Conservation (phyloP, 2,113 vertebrate species). For the Menidia beryllina region DNA sequence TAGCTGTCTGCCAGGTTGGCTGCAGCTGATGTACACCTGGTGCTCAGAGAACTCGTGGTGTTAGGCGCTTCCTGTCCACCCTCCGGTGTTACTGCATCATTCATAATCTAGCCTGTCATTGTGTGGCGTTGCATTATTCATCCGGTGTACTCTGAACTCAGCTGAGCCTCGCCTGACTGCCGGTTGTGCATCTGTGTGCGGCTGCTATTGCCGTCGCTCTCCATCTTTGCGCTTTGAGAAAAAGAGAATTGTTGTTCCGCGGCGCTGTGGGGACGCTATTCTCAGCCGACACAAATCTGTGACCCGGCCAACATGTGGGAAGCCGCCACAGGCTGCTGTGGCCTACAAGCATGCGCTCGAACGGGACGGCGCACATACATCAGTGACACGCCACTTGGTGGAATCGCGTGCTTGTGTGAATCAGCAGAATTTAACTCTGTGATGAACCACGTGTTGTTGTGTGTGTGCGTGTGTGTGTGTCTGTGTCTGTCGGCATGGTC, state of each 20-base stretch:
- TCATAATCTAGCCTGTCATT: conserved; percentile 65
- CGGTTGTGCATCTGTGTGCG: background rate
- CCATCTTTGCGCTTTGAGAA: conserved; percentile 7
- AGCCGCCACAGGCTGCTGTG: conserved; percentile 41
- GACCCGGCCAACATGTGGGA: conserved; percentile 29
- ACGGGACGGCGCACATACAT: conserved; percentile 17
- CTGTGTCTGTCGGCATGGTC: conserved; percentile 33
- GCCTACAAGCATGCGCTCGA: conserved; percentile 32
- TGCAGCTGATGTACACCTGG: conserved; percentile 34
- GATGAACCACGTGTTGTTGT: background rate
- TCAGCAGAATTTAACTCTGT: background rate
- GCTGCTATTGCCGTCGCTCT: conserved; percentile 23
- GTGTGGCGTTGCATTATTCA: conserved; percentile 68
- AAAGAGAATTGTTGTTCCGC: conserved; percentile 58
- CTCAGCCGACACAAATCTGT: conserved; percentile 59
- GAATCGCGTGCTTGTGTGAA: background rate
- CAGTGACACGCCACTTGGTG: conserved; percentile 22
- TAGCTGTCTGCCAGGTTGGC: conserved; percentile 14
- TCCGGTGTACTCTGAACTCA: conserved; percentile 47
- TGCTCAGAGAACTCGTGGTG: conserved; percentile 21
- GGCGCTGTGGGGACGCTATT: conserved; percentile 50
- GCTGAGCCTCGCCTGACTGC: conserved; percentile 20
- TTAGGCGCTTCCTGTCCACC: conserved; percentile 44
- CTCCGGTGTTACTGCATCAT: conserved; percentile 56
- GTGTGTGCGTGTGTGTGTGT: too few relatives aligned